Evolutionary conservation across 1,140 invertebrate genomes (phyloP).

Genomic region (Drosophila neocordata): DNA sequence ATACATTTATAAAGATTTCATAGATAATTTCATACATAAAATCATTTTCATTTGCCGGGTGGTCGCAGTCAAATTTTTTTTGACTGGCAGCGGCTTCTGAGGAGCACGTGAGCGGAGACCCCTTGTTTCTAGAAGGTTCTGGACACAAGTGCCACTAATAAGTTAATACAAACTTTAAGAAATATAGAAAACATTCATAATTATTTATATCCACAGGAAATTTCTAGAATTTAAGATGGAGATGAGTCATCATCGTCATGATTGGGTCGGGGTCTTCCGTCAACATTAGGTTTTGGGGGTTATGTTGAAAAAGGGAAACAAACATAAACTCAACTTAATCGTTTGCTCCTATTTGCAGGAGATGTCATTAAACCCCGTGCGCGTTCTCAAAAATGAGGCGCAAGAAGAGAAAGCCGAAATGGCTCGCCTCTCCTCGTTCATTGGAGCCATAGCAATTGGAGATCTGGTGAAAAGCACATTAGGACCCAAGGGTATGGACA

Average conservation of each 20-base stretch:
- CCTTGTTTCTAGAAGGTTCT: conserved; percentile 38
- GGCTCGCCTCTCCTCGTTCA: conserved; percentile 97
- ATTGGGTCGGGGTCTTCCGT: conserved; percentile 6
- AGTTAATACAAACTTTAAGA: not conserved
- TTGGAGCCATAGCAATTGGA: conserved; percentile 99
- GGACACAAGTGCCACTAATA: not conserved
- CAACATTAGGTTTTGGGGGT: conserved; percentile 38
- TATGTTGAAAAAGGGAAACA: conserved; percentile 40
- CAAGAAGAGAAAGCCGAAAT: conserved; percentile 99
- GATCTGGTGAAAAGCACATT: conserved; percentile 99
- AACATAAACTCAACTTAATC: not conserved
- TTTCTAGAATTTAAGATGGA: conserved; percentile 30
- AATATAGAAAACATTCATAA: not conserved
- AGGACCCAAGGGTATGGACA: conserved; percentile 99
- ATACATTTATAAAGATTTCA: conserved; percentile 47
- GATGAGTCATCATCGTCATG: conserved; percentile 43
- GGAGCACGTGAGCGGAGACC: conserved; percentile 49
- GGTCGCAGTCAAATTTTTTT: conserved; percentile 48
- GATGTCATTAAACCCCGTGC: conserved; percentile 96
- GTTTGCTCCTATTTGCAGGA: conserved; percentile 76
- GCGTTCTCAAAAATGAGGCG: conserved; percentile 96
- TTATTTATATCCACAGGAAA: conserved; percentile 14
- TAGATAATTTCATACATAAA: conserved; percentile 53
- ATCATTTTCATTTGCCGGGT: conserved; percentile 71
- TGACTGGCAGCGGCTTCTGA: conserved; percentile 34